phyloP scores from a whole-genome alignment of 1,140 invertebrate species.

The Lepidostoma basale region DNA sequence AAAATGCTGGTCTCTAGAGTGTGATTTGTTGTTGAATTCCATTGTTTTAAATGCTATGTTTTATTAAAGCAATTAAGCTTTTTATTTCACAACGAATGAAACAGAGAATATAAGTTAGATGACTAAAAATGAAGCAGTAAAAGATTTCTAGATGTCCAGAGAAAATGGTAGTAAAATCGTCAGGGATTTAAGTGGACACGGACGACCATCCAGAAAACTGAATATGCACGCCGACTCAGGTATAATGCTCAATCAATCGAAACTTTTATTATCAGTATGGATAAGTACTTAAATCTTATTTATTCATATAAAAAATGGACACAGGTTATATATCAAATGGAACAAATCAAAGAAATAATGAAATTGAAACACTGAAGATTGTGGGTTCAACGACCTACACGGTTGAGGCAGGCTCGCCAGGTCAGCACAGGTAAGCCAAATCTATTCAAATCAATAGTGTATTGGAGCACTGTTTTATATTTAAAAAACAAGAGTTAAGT shows the following conservation, averaged over 20 bases:
- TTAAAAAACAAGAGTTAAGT: background rate
- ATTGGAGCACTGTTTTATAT: background rate
- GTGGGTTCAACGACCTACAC: background rate
- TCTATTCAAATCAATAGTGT: background rate
- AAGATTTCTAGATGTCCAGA: too few relatives aligned
- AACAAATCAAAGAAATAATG: background rate
- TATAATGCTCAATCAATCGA: background rate
- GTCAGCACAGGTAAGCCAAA: constrained; percentile 3
- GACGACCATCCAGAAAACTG: background rate
- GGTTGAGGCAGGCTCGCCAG: background rate
- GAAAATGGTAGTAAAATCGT: too few relatives aligned
- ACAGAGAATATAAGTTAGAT: too few relatives aligned
- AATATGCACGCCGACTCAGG: background rate
- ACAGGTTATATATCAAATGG: background rate
- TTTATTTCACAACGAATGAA: too few relatives aligned
- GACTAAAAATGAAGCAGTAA: too few relatives aligned
- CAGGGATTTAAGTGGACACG: background rate
- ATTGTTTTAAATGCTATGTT: too few relatives aligned
- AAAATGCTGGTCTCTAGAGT: too few relatives aligned
- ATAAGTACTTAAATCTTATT: background rate
- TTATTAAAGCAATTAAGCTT: too few relatives aligned
- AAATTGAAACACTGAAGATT: constrained; percentile 6
- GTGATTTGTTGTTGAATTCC: too few relatives aligned
- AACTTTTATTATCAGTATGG: background rate
- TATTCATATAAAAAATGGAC: too few relatives aligned